Base-by-base conservation (phyloP, 1,140 invertebrate species). In the Eriocheir sinensis region DNA sequence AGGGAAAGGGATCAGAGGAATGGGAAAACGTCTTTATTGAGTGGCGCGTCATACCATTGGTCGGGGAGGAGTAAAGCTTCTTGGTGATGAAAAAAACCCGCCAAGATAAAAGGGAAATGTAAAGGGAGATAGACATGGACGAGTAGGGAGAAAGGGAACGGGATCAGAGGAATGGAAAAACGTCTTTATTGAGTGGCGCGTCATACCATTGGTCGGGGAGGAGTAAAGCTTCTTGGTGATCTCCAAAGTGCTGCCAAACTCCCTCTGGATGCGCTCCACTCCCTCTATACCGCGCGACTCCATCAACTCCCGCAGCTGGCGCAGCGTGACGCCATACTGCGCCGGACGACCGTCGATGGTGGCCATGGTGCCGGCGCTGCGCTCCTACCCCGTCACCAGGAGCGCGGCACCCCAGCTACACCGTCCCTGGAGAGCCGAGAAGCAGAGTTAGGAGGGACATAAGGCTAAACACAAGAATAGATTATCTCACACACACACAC, bases 241-340 rank as follows among this genome's bases (percentile, higher is more conserved):
- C 97, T 99, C 99, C 97, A 99, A 98, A 96, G 99, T 98, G 96
- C 99, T 99, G 96, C 98, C 99, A 97, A 98, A 98, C 96, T 98
- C 98, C 88, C 96, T 96, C 96, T 98, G 97, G 96, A 99, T 97
- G 97, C 98, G 98, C 96, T 98, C 98, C 96, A 99, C 97, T 96
- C 98, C 99, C 97, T 99, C 99, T 94, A 97, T 97, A 95, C 99
- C 99, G 96, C 99, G 98, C 96, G 98, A 97, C 97, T 99, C 99
- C 99, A 99, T 99, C 96, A 99, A 98, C 97, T 99, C 98, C 96
- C 99, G 98, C 96, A 99, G 98, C 97, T 99, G 98, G 97, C 98
- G 98, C 96, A 99, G 97, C 96, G 98, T 98, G 97, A 99, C 97
- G 97, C 98, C 98, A 98, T 99, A 99, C 97, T 98, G 98, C 97